phyloP scores from a whole-genome alignment of 2,113 vertebrate species.

The Penelope pileata region DNA sequence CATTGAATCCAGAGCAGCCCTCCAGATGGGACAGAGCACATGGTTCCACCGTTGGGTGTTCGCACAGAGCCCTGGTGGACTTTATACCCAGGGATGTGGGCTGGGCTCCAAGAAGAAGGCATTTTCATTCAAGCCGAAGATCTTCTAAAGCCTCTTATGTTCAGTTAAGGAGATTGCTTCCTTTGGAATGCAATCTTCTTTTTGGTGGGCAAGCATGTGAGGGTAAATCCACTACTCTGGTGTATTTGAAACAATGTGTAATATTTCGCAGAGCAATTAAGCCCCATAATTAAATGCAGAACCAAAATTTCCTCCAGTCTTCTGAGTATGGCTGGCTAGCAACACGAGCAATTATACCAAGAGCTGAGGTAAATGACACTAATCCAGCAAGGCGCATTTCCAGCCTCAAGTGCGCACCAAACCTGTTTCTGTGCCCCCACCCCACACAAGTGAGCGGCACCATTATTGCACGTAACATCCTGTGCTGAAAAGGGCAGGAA shows the following conservation, averaged over 20 bases:
- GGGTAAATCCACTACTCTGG: constrained; percentile 16
- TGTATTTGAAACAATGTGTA: not conserved
- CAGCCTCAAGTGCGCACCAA: constrained; percentile 25
- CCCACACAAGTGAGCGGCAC: not conserved
- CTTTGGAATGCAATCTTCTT: constrained; percentile 32
- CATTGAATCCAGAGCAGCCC: not conserved
- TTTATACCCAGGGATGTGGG: not conserved
- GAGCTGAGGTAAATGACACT: not conserved
- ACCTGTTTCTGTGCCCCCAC: constrained; percentile 33
- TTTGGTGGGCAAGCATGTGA: constrained; percentile 30
- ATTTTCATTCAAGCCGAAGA: constrained; percentile 7
- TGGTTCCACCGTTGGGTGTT: not conserved
- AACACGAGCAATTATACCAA: not conserved
- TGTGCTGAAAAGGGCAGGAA: not conserved
- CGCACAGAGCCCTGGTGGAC: not conserved
- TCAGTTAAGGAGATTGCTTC: constrained; percentile 25
- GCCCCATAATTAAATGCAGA: not conserved
- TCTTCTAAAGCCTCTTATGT: constrained; percentile 47
- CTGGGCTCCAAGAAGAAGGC: constrained; percentile 20
- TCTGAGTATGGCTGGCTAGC: not conserved
- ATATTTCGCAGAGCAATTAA: constrained; percentile 33
- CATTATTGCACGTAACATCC: not conserved
- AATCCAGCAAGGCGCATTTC: not conserved
- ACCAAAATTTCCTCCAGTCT: not conserved
- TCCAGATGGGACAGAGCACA: not conserved